A percentile compares a stretch with the other conserved stretches of the same genome.
phyloP scores from a whole-genome alignment of 2,888 invertebrate genomes.

The Melolontha melolontha region DNA sequence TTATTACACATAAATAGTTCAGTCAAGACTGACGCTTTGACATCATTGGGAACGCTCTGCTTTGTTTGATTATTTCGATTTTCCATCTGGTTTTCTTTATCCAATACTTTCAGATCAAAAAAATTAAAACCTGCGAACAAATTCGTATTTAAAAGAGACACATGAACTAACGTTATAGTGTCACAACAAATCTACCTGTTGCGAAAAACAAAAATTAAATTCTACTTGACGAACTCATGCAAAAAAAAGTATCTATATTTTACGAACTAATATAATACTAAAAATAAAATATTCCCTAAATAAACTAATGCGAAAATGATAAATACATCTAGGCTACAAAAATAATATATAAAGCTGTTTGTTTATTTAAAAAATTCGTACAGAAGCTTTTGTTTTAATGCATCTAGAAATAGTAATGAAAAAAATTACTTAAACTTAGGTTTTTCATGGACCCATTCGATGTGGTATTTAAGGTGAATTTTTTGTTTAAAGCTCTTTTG shows the following conservation, averaged over 20 bases:
- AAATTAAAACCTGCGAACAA: conserved; percentile 34
- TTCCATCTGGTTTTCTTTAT: conserved; percentile 16
- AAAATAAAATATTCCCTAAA: background rate
- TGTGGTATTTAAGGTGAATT: conserved; percentile 24
- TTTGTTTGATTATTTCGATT: background rate
- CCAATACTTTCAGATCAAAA: conserved; percentile 26
- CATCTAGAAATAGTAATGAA: background rate
- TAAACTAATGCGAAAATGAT: background rate
- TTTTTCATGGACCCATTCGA: conserved; percentile 25
- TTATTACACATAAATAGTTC: conserved; percentile 41
- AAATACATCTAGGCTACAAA: background rate
- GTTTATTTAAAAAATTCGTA: no score
- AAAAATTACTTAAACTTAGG: conserved; percentile 15
- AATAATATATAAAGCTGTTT: no score
- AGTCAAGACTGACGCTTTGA: conserved; percentile 13
- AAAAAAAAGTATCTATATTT: conserved; percentile 13
- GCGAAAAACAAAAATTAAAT: conserved; percentile 3
- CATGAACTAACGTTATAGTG: background rate
- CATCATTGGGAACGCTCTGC: background rate
- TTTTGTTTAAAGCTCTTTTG: conserved; percentile 36
- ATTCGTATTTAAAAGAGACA: conserved; percentile 10
- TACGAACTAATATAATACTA: background rate
- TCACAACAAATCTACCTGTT: conserved; percentile 27
- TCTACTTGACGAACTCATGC: conserved; percentile 25
- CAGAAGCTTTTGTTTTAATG: no score